A percentile compares a stretch with the other conserved stretches of the same genome.
Conservation (phyloP, 92 coral and sea anemone genomes). For the Umimayanthus kanabou region DNA sequence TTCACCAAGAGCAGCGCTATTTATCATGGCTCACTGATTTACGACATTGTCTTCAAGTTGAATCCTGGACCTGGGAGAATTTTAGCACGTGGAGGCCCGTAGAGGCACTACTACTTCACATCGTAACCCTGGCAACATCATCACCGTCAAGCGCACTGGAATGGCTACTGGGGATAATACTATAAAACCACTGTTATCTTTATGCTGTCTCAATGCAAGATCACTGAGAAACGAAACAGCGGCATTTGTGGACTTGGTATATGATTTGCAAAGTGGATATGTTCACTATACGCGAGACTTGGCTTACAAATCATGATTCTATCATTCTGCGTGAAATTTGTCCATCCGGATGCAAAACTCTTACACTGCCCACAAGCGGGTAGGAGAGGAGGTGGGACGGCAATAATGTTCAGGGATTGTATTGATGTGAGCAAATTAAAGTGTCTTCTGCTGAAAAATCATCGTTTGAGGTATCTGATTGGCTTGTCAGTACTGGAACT, state of each 20-base stretch:
- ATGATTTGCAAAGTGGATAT: conserved; percentile 38
- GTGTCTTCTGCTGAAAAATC: conserved; percentile 37
- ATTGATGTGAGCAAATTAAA: neutral
- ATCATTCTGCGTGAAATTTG: conserved; percentile 48
- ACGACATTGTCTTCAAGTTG: too few species aligned
- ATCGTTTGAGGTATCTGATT: too few species aligned
- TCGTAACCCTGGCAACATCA: too few species aligned
- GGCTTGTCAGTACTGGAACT: too few species aligned
- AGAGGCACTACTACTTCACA: too few species aligned
- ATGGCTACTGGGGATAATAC: too few species aligned
- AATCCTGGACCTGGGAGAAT: neutral
- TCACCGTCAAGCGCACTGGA: too few species aligned
- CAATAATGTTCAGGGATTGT: too few species aligned
- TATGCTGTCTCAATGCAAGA: too few species aligned
- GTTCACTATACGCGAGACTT: conserved; percentile 45
- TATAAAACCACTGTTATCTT: too few species aligned
- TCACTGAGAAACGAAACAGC: conserved; percentile 46
- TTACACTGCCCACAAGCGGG: conserved; percentile 51
- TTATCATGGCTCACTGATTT: neutral
- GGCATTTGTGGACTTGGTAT: conserved; percentile 54
- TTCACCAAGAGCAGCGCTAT: neutral
- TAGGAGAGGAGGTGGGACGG: too few species aligned
- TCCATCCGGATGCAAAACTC: conserved; percentile 52
- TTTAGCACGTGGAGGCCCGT: neutral
- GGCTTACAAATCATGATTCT: conserved; percentile 36